phyloP scores from a whole-genome alignment of 1,140 invertebrate genomes.

The Drosophila elegans region DNA sequence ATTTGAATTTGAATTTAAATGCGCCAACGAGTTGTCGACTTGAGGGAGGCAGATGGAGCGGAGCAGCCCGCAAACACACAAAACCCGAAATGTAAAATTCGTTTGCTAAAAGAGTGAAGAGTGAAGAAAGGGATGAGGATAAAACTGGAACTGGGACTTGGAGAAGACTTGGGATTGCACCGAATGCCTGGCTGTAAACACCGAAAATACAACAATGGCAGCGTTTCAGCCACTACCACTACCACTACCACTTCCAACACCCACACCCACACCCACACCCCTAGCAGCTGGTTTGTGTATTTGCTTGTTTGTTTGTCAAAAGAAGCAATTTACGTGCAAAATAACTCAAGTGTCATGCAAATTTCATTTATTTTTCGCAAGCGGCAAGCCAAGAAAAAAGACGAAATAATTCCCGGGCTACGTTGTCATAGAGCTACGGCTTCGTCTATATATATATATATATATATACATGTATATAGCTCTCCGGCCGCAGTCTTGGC shows the following conservation, averaged over 20 bases:
- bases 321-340: slow-evolving; percentile 85
- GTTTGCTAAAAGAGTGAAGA: slow-evolving; percentile 53
- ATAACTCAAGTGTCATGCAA: slow-evolving; percentile 85
- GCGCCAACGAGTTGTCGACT: slow-evolving; percentile 65
- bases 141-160: slow-evolving; percentile 30
- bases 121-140: slow-evolving; percentile 18
- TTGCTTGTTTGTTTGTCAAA: slow-evolving; percentile 83
- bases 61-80: slow-evolving; percentile 54
- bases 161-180: slow-evolving; percentile 70
- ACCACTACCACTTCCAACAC: too few species aligned
- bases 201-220: slow-evolving; percentile 81
- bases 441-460: slow-evolving; percentile 8
- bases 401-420: slow-evolving; percentile 70
- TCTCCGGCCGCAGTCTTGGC: slow-evolving; percentile 18
- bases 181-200: slow-evolving; percentile 70
- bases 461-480: neutral
- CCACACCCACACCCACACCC: neutral
- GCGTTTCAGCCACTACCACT: slow-evolving; percentile 20
- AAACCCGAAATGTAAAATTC: slow-evolving; percentile 81
- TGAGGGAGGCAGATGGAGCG: slow-evolving; percentile 9
- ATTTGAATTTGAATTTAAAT: slow-evolving; percentile 84
- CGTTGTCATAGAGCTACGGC: slow-evolving; percentile 66
- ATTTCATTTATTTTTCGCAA: slow-evolving; percentile 84
- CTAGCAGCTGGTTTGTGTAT: slow-evolving; percentile 60
- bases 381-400: slow-evolving; percentile 43